Evolutionary conservation across 2,888 invertebrate species (phyloP).

Genomic region (Rhagonycha fulva): DNA sequence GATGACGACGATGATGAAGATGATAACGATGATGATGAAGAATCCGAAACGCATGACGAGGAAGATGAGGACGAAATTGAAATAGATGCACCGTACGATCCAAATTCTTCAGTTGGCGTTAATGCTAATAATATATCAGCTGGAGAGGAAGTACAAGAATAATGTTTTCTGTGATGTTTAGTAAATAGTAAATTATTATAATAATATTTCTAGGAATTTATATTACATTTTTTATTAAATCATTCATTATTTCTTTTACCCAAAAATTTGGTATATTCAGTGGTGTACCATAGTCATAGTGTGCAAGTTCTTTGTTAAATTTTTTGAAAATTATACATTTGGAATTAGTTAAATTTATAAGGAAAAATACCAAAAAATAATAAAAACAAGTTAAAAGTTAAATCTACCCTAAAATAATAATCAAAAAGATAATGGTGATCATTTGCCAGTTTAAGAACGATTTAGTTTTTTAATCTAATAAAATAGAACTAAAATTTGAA

Average conservation of each 20-base stretch:
- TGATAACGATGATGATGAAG: conserved; percentile 66
- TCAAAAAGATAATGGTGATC: no score
- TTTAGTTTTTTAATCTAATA: no score
- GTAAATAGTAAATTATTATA: background rate
- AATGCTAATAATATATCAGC: conserved; percentile 38
- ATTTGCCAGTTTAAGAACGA: no score
- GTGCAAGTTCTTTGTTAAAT: no score
- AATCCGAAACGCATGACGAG: conserved; percentile 65
- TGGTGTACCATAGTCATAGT: no score
- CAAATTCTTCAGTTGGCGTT: conserved; percentile 52
- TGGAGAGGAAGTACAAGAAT: conserved; percentile 43
- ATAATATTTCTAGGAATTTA: background rate
- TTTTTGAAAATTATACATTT: no score
- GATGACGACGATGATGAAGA: conserved; percentile 65
- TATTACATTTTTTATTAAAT: background rate
- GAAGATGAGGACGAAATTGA: conserved; percentile 65
- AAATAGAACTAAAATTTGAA: no score
- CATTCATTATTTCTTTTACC: background rate
- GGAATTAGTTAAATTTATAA: no score
- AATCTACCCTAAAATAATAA: no score
- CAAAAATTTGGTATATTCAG: background rate
- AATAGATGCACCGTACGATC: conserved; percentile 53
- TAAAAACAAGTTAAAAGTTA: no score
- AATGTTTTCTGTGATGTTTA: background rate
- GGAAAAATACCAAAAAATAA: no score